phyloP scores from a whole-genome alignment of 2,113 vertebrate species.

The Spea multiplicata region DNA sequence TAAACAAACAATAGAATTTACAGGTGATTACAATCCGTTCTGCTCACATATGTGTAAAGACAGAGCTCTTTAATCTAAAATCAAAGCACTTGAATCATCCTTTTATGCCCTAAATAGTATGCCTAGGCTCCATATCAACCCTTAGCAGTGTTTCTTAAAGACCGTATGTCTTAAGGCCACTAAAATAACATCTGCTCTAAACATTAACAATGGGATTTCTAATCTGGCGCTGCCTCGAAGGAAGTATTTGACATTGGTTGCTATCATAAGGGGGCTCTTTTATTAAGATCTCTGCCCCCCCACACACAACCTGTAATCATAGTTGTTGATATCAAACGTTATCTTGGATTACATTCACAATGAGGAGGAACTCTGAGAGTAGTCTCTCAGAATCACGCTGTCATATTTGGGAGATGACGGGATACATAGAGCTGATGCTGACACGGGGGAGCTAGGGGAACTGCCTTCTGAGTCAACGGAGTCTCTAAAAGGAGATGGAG shows the following conservation, averaged over 20 bases:
- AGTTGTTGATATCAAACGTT: constrained; percentile 42
- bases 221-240: constrained; percentile 53
- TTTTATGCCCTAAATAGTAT: constrained; percentile 49
- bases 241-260: constrained; percentile 46
- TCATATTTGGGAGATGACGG: constrained; percentile 88
- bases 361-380: constrained; percentile 97
- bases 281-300: constrained; percentile 33
- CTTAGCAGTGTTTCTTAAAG: constrained; percentile 78
- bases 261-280: constrained; percentile 42
- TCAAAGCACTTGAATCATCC: constrained; percentile 70
- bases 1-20: constrained; percentile 68
- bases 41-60: constrained; percentile 51
- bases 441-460: constrained; percentile 78
- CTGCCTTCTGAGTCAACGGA: constrained; percentile 85
- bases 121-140: constrained; percentile 65
- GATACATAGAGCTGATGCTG: constrained; percentile 80
- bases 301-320: constrained; percentile 45
- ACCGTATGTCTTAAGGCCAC: constrained; percentile 94
- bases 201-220: constrained; percentile 56
- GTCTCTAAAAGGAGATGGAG: constrained; percentile 96
- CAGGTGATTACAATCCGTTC: constrained; percentile 61
- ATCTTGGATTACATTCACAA: constrained; percentile 74
- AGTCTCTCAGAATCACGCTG: constrained; percentile 89
- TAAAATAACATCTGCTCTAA: constrained; percentile 70
- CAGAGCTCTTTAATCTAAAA: constrained; percentile 59